Base-by-base conservation (phyloP, 2,113 vertebrate genomes). In the Garra rufa region DNA sequence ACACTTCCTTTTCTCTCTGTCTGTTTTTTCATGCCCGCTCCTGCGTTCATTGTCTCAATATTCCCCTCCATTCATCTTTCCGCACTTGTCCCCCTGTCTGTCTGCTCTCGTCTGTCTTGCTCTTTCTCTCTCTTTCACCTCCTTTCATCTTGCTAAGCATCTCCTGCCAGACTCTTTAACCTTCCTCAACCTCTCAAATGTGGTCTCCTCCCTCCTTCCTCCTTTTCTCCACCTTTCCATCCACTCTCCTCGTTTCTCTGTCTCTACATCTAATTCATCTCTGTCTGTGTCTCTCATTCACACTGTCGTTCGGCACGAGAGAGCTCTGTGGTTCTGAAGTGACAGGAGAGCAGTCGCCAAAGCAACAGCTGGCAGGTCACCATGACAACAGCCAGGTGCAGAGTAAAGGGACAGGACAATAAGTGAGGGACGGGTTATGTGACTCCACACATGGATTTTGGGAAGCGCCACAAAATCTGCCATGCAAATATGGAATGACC, bases 21-120 rank as follows among this genome's bases (percentile, higher is more conserved):
- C 84, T 91, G 87, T 83, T 88, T 93, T 90, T 92, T 89, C 55
- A 83, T 41, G 50, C 30, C 52, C 50, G 74, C 65, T 81, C 79
- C 17, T 83, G 70, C 83, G 3, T 6, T 63, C 85, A 59, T 86
- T 85, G 48, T 50, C 67, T 30, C 43, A 79, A 19, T 63, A 30
- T 78, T 59, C 21, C 26, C 46, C 38, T 67, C 17, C 63, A 43
- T 65, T 43, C 50, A 19, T 82, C 80, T 61, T 50, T 81, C 65
- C 41, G 38, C 48, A 50, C 61, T 44, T 67, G 9, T 30, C 86
- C 87, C 87, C 85, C 52, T 8, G 11, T 81, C 48, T 30, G 28
- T 41, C 28, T 55, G 59, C 17, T 82, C 85, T 0, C 52, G 86
- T 88, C 43, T 88, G 34, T 43, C 14, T 78, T 19, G 9, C 61